Percentiles rank a stretch among this genome's conserved stretches.
Evolutionary conservation across 2,888 invertebrate genomes (phyloP).

Genomic region (Abrostola tripartita): DNA sequence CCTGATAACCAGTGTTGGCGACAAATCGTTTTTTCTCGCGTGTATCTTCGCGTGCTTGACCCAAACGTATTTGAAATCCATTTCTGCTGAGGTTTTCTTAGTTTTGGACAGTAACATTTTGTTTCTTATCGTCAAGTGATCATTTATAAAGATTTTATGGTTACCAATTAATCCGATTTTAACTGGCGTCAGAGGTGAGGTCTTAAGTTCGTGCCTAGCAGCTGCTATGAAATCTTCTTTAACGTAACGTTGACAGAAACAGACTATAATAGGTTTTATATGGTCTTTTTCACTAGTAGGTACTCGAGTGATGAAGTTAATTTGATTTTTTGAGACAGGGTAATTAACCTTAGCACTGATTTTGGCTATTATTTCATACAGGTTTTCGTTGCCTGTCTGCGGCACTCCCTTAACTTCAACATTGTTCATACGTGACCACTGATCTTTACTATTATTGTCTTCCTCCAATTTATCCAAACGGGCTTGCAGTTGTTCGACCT

Average conservation of each 20-base stretch:
- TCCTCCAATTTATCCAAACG: constrained; percentile 3
- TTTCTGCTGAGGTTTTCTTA: constrained; percentile 6
- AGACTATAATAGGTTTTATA: constrained; percentile 2
- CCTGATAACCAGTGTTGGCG: constrained; percentile 61
- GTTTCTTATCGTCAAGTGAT: constrained; percentile 5
- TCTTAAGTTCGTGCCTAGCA: constrained; percentile 3
- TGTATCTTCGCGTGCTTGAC: constrained; percentile 2
- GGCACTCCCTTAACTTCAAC: constrained; percentile 22
- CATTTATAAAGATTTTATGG: constrained; percentile 7
- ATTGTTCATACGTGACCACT: constrained; percentile 17
- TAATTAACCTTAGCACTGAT: constrained; percentile 11
- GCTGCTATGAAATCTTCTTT: constrained; percentile 3
- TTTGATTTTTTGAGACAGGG: constrained; percentile 12
- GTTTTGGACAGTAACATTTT: constrained; percentile 11
- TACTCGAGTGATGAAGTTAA: constrained; percentile 14
- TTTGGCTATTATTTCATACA: constrained; percentile 16
- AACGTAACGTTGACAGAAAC: constrained; percentile 6
- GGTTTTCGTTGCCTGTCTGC: constrained; percentile 13
- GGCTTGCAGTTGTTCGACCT: constrained; percentile 3
- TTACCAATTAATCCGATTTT: constrained; percentile 2
- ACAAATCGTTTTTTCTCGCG: not conserved
- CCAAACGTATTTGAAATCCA: constrained; percentile 7
- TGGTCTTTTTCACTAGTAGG: constrained; percentile 2
- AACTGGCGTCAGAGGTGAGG: not conserved
- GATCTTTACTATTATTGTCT: constrained; percentile 8